A percentile compares a stretch with the other conserved stretches of the same genome.
Conservation (phyloP, 2,888 invertebrate species). For the Napeogenes sylphis region DNA sequence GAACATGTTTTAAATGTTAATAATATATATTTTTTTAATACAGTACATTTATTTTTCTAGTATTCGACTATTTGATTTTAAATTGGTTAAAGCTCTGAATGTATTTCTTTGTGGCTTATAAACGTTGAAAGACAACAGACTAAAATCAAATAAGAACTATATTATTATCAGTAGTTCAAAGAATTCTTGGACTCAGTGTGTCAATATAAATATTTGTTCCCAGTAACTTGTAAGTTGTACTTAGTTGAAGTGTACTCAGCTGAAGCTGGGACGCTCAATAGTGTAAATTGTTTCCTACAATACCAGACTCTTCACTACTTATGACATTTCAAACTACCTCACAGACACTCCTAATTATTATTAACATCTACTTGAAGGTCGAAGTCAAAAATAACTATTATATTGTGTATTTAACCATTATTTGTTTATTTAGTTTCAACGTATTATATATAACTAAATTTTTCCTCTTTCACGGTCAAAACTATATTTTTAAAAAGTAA, state of each 20-base stretch:
- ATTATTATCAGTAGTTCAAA: slow-evolving; percentile 1
- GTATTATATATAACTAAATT: background rate
- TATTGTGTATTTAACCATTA: background rate
- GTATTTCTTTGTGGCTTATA: background rate
- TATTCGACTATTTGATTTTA: too few species aligned
- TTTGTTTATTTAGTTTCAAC: background rate
- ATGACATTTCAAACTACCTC: background rate
- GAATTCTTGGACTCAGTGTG: slow-evolving; percentile 3
- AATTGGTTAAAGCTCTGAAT: background rate
- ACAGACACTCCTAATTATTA: background rate
- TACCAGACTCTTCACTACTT: background rate
- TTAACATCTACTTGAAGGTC: too few species aligned
- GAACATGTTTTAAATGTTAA: slow-evolving; percentile 8
- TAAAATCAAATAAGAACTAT: background rate
- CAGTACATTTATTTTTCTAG: too few species aligned
- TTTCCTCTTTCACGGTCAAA: background rate
- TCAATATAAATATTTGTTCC: slow-evolving; percentile 15
- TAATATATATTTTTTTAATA: too few species aligned
- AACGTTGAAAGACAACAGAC: background rate
- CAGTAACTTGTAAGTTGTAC: slow-evolving; percentile 11
- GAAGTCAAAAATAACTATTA: too few species aligned
- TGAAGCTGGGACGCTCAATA: background rate
- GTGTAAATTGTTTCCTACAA: slow-evolving; percentile 9
- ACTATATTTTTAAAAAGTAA: slow-evolving; percentile 3
- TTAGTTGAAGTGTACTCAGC: slow-evolving; percentile 11